These are phyloP conservation scores for Ptilorrhoa leucosticta DNA, from an alignment of 2,113 vertebrate species.

Conservation along the genomic window DNA sequence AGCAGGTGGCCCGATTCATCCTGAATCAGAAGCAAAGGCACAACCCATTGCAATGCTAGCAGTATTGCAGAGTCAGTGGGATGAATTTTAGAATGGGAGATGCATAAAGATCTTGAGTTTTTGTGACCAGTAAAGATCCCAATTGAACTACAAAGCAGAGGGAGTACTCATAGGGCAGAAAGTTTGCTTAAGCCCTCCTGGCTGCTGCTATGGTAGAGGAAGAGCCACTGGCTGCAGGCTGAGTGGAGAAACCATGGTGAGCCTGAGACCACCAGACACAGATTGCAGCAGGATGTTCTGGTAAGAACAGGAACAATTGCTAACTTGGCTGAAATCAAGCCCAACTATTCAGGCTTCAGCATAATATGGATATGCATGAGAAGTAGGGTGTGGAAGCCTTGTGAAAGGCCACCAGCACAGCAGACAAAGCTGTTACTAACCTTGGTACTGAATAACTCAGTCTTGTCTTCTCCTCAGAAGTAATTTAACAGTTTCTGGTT, in stretches of 20 bases:
- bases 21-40: neutral
- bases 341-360: neutral
- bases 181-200: neutral
- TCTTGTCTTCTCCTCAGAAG: neutral
- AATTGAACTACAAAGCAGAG: neutral
- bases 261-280: neutral
- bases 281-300: neutral
- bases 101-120: neutral
- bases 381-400: neutral
- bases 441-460: neutral
- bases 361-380: neutral
- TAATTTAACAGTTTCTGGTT: neutral
- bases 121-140: neutral
- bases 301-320: neutral
- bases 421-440: neutral
- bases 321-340: neutral
- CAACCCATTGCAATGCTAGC: neutral
- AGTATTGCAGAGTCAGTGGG: neutral
- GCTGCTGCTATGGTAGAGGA: neutral
- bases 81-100: neutral
- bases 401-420: neutral
- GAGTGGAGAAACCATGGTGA: neutral
- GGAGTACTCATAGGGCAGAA: neutral
- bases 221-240: neutral
- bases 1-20: conserved; percentile 8